phyloP scores from a whole-genome alignment of 2,113 vertebrate genomes.

The Leptocoma aspasia region DNA sequence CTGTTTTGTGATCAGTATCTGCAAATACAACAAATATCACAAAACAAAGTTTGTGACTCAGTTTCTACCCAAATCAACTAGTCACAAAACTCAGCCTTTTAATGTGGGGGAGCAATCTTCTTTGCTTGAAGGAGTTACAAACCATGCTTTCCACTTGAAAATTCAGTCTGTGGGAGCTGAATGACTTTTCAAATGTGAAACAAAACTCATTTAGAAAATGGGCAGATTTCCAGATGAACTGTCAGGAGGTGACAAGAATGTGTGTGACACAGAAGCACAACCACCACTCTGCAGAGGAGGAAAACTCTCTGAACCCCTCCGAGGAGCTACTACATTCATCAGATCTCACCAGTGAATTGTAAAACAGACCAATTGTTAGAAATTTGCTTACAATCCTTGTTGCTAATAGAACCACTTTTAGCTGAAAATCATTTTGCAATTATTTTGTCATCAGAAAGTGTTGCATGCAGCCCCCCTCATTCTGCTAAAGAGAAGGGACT shows the following conservation, averaged over 20 bases:
- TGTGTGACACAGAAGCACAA: neutral
- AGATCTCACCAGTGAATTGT: neutral
- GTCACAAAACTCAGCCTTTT: neutral
- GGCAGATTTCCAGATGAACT: constrained; percentile 7
- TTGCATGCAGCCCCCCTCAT: neutral
- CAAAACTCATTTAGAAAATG: constrained; percentile 31
- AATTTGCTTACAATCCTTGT: neutral
- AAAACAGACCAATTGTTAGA: constrained; percentile 9
- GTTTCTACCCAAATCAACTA: neutral
- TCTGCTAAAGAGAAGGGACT: neutral
- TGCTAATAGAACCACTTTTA: constrained; percentile 22
- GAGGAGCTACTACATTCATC: neutral
- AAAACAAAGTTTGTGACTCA: neutral
- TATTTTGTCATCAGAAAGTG: neutral
- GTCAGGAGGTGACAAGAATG: neutral
- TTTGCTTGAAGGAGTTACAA: neutral
- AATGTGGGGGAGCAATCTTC: accelerated
- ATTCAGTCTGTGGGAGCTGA: neutral
- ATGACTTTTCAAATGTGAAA: constrained; percentile 13
- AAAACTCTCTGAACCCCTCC: neutral
- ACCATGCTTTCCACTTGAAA: neutral
- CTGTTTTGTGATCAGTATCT: neutral
- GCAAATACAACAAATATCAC: too few species aligned
- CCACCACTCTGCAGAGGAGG: neutral
- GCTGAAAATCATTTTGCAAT: constrained; percentile 29